Evolutionary conservation across 2,888 invertebrate genomes (phyloP).

Genomic region (Laspeyria flexula): DNA sequence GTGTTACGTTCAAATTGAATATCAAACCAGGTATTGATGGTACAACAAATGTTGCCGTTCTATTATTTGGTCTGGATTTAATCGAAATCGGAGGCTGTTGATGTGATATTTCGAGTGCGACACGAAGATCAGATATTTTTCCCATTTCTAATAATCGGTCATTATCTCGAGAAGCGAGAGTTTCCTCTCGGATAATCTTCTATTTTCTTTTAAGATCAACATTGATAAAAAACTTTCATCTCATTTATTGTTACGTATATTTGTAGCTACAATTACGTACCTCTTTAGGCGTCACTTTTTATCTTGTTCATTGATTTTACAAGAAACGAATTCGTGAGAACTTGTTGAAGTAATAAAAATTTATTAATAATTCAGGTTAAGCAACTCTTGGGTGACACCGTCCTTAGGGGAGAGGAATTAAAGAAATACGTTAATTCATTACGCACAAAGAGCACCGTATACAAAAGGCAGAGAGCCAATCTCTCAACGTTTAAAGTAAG

Average conservation of each 20-base stretch:
- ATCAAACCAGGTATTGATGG: slow-evolving; percentile 27
- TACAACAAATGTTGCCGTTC: slow-evolving; percentile 8
- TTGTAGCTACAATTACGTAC: too few species aligned
- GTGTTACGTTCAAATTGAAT: slow-evolving; percentile 22
- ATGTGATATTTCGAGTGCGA: slow-evolving; percentile 36
- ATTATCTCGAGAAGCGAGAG: slow-evolving; percentile 61
- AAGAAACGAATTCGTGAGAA: too few species aligned
- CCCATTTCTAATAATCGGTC: slow-evolving; percentile 70
- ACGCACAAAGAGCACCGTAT: slow-evolving; percentile 92
- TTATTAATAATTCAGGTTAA: slow-evolving; percentile 63
- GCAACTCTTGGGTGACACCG: slow-evolving; percentile 87
- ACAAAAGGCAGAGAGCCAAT: slow-evolving; percentile 92
- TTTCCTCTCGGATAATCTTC: slow-evolving; percentile 59
- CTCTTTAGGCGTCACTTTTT: slow-evolving; percentile 26
- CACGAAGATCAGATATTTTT: slow-evolving; percentile 61
- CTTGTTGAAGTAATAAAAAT: slow-evolving; percentile 10
- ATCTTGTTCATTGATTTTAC: neutral
- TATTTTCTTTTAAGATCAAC: slow-evolving; percentile 54
- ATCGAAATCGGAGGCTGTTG: slow-evolving; percentile 46
- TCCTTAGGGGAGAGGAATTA: slow-evolving; percentile 93
- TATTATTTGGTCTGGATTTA: slow-evolving; percentile 40
- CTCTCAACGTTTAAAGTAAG: slow-evolving; percentile 89
- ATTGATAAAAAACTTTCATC: slow-evolving; percentile 49
- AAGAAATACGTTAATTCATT: slow-evolving; percentile 94
- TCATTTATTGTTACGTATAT: slow-evolving; percentile 44